Percentiles rank a stretch among this genome's conserved stretches.
Evolutionary conservation across 2,113 vertebrate genomes (phyloP).

Genomic region (Erpornis zantholeuca): DNA sequence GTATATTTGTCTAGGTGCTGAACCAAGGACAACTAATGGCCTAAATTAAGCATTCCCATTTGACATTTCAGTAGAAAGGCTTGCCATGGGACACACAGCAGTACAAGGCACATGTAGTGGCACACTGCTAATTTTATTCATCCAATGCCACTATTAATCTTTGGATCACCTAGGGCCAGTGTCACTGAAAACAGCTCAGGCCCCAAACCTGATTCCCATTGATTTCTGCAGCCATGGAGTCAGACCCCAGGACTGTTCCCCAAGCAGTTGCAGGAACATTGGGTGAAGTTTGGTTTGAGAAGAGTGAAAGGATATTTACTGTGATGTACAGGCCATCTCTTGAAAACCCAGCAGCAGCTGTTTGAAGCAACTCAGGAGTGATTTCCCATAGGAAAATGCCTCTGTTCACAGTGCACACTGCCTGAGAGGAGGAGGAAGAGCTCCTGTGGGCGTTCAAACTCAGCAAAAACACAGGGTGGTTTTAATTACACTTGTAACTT

Average conservation of each 20-base stretch:
- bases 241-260: not conserved
- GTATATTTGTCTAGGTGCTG: not conserved
- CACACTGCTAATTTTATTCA: not conserved
- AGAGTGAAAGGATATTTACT: not conserved
- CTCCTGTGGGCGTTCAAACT: not conserved
- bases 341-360: not conserved
- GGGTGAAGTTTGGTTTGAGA: not conserved
- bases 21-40: not conserved
- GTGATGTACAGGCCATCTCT: not conserved
- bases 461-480: not conserved
- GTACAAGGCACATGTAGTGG: not conserved
- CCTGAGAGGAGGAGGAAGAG: not conserved
- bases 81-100: not conserved
- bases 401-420: not conserved
- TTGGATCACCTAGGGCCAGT: not conserved
- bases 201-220: not conserved
- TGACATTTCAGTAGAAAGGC: not conserved
- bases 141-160: not conserved
- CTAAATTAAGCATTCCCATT: not conserved
- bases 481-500: not conserved
- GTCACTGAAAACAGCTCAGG: not conserved
- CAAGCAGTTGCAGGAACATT: not conserved
- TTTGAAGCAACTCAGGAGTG: not conserved
- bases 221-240: not conserved
- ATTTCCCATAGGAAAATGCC: not conserved